Percentiles rank a stretch among this genome's conserved stretches.
phyloP scores from a whole-genome alignment of 2,888 invertebrate genomes.

The Emmelina monodactyla region DNA sequence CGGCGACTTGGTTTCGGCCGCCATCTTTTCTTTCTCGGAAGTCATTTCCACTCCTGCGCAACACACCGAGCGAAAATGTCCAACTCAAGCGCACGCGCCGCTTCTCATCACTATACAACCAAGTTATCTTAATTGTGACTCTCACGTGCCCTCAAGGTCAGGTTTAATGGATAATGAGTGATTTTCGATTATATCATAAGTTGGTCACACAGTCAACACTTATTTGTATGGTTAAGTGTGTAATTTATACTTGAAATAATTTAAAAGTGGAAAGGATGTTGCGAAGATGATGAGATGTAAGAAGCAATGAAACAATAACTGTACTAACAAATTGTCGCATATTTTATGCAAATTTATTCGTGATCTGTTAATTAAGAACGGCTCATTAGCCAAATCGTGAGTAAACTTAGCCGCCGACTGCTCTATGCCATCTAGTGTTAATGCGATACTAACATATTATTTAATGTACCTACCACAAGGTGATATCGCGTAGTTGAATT shows the following conservation, averaged over 20 bases:
- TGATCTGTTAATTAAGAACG: conserved; percentile 26
- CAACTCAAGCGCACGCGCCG: conserved; percentile 33
- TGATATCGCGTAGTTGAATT: no score
- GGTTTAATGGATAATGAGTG: conserved; percentile 42
- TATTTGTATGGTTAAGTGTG: no score
- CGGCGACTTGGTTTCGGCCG: conserved; percentile 52
- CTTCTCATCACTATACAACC: conserved; percentile 37
- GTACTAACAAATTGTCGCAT: not conserved
- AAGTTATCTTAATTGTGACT: conserved; percentile 15
- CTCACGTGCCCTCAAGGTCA: conserved; percentile 35
- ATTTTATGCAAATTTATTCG: conserved; percentile 25
- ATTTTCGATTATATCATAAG: conserved; percentile 30
- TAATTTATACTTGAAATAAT: conserved; percentile 30
- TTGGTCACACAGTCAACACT: conserved; percentile 36
- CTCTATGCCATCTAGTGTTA: no score
- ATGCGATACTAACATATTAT: no score
- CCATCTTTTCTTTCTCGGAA: conserved; percentile 60
- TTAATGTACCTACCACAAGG: no score
- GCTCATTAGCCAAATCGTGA: conserved; percentile 18
- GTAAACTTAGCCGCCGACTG: no score
- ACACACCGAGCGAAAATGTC: conserved; percentile 25
- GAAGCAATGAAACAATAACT: not conserved
- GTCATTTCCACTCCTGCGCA: conserved; percentile 37
- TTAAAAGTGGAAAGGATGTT: conserved; percentile 5
- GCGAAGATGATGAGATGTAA: not conserved